phyloP scores from a whole-genome alignment of 2,113 vertebrate species.

The Phrynocephalus versicolor region DNA sequence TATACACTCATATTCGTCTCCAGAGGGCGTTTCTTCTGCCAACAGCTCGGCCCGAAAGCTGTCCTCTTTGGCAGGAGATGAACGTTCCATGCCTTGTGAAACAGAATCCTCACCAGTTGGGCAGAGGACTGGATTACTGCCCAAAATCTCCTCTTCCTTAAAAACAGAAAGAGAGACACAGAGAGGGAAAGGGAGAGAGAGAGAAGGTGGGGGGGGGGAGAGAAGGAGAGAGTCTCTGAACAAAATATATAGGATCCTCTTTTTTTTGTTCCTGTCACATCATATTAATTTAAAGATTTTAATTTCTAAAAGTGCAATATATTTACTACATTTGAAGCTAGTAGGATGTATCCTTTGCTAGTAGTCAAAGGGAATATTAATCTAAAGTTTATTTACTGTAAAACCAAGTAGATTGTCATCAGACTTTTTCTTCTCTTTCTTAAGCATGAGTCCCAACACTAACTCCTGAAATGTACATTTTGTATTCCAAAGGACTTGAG shows the following conservation, averaged over 20 bases:
- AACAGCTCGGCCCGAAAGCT: constrained; percentile 71
- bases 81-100: constrained; percentile 61
- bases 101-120: constrained; percentile 65
- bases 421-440: constrained; percentile 29
- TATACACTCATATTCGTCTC: constrained; percentile 87
- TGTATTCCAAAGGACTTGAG: not conserved
- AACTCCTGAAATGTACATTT: not conserved
- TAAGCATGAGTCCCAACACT: not conserved
- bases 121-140: constrained; percentile 41
- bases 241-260: not conserved
- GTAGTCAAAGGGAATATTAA: not conserved
- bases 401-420: not conserved
- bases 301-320: not conserved
- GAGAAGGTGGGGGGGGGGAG: no score
- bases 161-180: constrained; percentile 30
- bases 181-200: no score
- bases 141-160: constrained; percentile 54
- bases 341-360: not conserved
- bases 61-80: constrained; percentile 57
- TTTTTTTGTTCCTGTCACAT: not conserved
- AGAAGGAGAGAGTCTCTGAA: not conserved
- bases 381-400: not conserved
- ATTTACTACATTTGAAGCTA: not conserved
- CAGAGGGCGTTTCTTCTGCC: constrained; percentile 78
- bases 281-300: not conserved